Evolutionary conservation across 2,797 vertebrate genomes (phyloP).

Genomic region (Odontamblyopus lacepedii): DNA sequence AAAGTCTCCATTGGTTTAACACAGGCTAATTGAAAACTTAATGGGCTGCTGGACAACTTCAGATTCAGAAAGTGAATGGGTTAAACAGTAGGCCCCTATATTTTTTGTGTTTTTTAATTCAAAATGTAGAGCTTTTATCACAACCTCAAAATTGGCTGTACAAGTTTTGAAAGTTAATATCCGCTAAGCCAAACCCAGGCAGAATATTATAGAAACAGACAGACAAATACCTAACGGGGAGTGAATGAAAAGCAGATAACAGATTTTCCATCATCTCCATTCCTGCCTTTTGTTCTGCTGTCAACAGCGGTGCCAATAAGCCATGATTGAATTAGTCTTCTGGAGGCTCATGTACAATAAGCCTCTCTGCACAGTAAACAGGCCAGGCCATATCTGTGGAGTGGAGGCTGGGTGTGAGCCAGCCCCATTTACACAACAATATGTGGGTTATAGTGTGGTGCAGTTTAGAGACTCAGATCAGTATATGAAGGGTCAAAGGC

Average conservation of each 20-base stretch:
- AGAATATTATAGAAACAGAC: slow-evolving; percentile 47
- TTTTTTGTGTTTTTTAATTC: neutral
- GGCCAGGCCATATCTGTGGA: slow-evolving; percentile 45
- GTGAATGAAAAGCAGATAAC: slow-evolving; percentile 53
- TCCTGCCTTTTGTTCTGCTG: slow-evolving; percentile 64
- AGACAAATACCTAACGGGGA: slow-evolving; percentile 54
- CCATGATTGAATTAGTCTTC: slow-evolving; percentile 68
- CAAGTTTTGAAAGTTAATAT: slow-evolving; percentile 2
- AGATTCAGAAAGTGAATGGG: no score
- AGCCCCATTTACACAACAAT: slow-evolving; percentile 66
- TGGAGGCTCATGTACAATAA: slow-evolving; percentile 53
- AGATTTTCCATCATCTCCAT: slow-evolving; percentile 54
- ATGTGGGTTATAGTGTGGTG: slow-evolving; percentile 46
- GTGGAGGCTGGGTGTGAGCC: slow-evolving; percentile 56
- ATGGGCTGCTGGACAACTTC: no score
- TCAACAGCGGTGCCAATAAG: slow-evolving; percentile 68
- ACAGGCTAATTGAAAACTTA: no score
- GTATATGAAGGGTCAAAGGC: slow-evolving; percentile 20
- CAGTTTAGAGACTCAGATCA: slow-evolving; percentile 31
- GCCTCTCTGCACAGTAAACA: slow-evolving; percentile 60
- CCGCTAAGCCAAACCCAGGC: slow-evolving; percentile 24
- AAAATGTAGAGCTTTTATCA: slow-evolving; percentile 78
- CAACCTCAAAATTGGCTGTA: slow-evolving; percentile 84
- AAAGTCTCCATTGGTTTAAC: no score
- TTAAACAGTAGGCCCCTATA: neutral